phyloP scores from a whole-genome alignment of 2,888 invertebrate genomes.

The Matsumyia berberina region DNA sequence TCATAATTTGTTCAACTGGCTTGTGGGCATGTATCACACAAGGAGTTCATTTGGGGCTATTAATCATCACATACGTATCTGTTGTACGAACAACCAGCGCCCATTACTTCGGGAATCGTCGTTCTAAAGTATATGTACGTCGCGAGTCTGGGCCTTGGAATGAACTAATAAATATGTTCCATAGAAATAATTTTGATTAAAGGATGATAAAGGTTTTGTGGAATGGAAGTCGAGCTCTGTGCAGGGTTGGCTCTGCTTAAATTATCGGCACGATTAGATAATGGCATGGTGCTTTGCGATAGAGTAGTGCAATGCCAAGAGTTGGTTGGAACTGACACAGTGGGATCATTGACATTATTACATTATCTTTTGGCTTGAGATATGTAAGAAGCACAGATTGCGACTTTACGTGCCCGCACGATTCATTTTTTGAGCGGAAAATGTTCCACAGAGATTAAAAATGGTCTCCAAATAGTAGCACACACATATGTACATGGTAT shows the following conservation, averaged over 20 bases:
- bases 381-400: too few relatives aligned
- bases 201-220: conserved; percentile 11
- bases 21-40: conserved; percentile 41
- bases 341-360: too few relatives aligned
- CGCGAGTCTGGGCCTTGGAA: conserved; percentile 2
- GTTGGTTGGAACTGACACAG: too few relatives aligned
- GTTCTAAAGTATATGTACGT: conserved; percentile 1
- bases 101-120: conserved; percentile 4
- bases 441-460: too few relatives aligned
- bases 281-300: too few relatives aligned
- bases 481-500: too few relatives aligned
- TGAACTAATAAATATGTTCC: conserved; percentile 31
- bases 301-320: too few relatives aligned
- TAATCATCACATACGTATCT: conserved; percentile 33
- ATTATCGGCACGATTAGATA: background rate
- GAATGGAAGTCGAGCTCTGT: background rate
- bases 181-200: conserved; percentile 26
- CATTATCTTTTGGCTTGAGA: too few relatives aligned
- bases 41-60: conserved; percentile 38
- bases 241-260: background rate
- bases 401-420: too few relatives aligned
- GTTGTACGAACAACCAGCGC: conserved; percentile 6
- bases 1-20: conserved; percentile 25
- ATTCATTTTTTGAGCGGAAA: too few relatives aligned
- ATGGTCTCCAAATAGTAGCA: too few relatives aligned